These are phyloP conservation scores for Apocheima hispidaria DNA, from an alignment of 2,888 invertebrate genomes.

Conservation along the genomic window DNA sequence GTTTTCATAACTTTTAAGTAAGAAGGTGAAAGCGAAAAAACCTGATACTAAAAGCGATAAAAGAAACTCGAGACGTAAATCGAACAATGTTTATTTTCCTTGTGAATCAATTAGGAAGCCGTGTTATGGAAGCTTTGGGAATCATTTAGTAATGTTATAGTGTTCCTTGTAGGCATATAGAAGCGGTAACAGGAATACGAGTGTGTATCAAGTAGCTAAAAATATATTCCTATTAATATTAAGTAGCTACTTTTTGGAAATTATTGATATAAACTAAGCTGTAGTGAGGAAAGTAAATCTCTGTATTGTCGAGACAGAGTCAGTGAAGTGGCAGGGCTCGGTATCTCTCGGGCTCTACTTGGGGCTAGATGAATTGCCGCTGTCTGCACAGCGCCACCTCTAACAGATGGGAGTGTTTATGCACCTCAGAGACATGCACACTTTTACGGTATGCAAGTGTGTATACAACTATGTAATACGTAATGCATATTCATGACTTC, in stretches of 20 bases:
- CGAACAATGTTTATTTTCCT: constrained; percentile 55
- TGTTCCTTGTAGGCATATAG: constrained; percentile 53
- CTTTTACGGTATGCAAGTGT: constrained; percentile 3
- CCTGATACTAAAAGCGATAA: constrained; percentile 50
- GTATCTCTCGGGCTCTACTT: constrained; percentile 3
- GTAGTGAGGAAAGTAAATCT: neutral
- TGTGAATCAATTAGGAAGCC: constrained; percentile 58
- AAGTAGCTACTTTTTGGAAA: no score
- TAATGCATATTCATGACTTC: constrained; percentile 62
- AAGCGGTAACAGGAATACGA: constrained; percentile 43
- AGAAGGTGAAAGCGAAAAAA: constrained; percentile 68
- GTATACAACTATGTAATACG: constrained; percentile 15
- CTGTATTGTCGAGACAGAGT: constrained; percentile 5
- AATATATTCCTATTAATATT: constrained; percentile 1
- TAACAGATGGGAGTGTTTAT: constrained; percentile 18
- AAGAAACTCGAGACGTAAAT: constrained; percentile 46
- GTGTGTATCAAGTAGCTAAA: constrained; percentile 1
- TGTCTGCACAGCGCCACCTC: neutral
- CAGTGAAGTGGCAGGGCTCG: constrained; percentile 3
- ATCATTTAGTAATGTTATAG: constrained; percentile 48
- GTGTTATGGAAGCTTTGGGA: constrained; percentile 38
- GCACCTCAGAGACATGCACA: constrained; percentile 4
- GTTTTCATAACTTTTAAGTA: constrained; percentile 74
- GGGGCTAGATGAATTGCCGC: constrained; percentile 3
- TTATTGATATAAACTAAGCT: neutral